Base-by-base conservation (phyloP, 2,113 vertebrate genomes). In the Indicator indicator region DNA sequence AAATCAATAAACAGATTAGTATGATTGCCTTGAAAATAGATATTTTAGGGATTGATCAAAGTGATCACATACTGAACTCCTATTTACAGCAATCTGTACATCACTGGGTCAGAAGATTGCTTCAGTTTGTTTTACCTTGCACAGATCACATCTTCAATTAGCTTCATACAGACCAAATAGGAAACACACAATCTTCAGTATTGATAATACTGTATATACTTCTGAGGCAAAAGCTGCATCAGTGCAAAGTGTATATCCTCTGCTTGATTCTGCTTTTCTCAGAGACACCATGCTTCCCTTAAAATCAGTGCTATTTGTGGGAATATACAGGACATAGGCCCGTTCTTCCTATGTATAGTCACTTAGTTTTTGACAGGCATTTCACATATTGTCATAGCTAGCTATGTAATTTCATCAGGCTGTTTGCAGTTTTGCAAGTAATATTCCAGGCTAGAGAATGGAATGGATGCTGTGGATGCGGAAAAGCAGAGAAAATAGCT, bases 1-100 rank as follows among this genome's bases (percentile, higher is more conserved):
- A 97, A 92, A 96, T 93, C 83, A 80, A 93, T 88, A 95, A 71
- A 92, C 9, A 58, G 84, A 85, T 32, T 48, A 81, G 62, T 19
- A 75, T 6, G n/a, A 94, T 89, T 90, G 55, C 42, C 90, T 70
- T 89, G 69, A 80, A 95, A 94, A 88, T 8, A 44, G 52, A 21
- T 83, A 83, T 64, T 77, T 48, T 64, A 78, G 40, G 52, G 32
- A 28, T 21, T 86, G 76, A 84, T 52, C 8, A 4, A 83, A 86
- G 54, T 30, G 15, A 12, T 19, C 77, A 62, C 42, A 67, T 19
- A 50, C 24, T 32, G 86, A 94, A 90, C 27, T 68, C 2, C 0
- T 14, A 65, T 60, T 73, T 67, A 46, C 63, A 89, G 63, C 46
- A 81, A 80, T 28, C 46, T 72, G 33, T 26, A 75, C 28, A 36